Evolutionary conservation across 2,797 vertebrate genomes (phyloP).

Genomic region (Esox lucius): DNA sequence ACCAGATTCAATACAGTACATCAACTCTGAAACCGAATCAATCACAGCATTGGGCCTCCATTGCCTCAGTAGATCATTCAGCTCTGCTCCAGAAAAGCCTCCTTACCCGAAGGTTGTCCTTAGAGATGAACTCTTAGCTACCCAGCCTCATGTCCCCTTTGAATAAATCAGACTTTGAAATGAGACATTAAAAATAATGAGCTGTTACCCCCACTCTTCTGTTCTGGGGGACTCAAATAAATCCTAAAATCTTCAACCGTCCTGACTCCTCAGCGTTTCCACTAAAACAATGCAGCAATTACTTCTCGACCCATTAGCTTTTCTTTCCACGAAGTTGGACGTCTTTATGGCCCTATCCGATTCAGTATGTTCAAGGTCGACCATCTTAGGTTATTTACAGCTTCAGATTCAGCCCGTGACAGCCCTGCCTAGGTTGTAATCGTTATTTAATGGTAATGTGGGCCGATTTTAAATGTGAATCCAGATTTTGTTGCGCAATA

Average conservation of each 20-base stretch:
- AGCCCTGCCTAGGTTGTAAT: constrained; percentile 31
- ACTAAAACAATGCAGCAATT: constrained; percentile 14
- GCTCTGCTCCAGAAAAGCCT: background rate
- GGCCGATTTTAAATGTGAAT: constrained; percentile 28
- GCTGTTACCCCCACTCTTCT: constrained; percentile 9
- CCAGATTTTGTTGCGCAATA: constrained; percentile 25
- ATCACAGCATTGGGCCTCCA: background rate
- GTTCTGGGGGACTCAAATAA: constrained; percentile 21
- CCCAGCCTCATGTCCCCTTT: background rate
- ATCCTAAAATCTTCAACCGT: constrained; percentile 14
- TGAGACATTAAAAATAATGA: constrained; percentile 40
- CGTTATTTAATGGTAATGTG: constrained; percentile 39
- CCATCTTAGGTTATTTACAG: constrained; percentile 21
- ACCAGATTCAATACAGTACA: constrained; percentile 2
- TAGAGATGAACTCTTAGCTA: constrained; percentile 22
- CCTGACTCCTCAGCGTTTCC: constrained; percentile 1
- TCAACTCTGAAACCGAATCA: background rate
- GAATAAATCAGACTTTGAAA: constrained; percentile 42
- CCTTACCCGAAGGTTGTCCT: background rate
- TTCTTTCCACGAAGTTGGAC: constrained; percentile 18
- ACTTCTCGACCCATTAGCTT: constrained; percentile 27
- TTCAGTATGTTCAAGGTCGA: background rate
- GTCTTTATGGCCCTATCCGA: background rate
- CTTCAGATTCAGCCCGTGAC: constrained; percentile 31
- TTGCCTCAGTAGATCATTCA: background rate